Percentiles rank a stretch among this genome's conserved stretches.
phyloP scores from a whole-genome alignment of 2,113 vertebrate genomes.

The Chionodraco myersi region DNA sequence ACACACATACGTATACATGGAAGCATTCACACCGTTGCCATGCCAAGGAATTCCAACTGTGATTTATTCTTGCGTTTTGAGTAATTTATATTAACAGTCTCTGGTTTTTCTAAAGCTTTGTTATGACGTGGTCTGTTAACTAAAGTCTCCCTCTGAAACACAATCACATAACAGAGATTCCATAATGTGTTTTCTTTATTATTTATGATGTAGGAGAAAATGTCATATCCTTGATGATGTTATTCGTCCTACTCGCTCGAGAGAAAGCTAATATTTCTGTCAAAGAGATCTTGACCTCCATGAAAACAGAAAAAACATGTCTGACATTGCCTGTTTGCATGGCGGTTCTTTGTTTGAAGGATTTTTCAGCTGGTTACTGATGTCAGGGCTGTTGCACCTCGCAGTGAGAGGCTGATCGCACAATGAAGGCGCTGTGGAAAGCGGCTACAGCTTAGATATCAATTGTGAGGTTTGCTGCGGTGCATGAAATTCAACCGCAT shows the following conservation, averaged over 20 bases:
- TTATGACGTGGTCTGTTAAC: slow-evolving; percentile 9
- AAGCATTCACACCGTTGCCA: background rate
- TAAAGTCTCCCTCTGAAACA: slow-evolving; percentile 28
- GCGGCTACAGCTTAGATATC: slow-evolving; percentile 27
- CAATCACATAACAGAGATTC: slow-evolving; percentile 42
- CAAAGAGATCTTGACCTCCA: background rate
- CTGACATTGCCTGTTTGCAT: background rate
- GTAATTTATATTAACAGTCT: too few species aligned
- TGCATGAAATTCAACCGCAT: slow-evolving; percentile 34
- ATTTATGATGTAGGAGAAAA: slow-evolving; percentile 49
- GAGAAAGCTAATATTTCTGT: slow-evolving; percentile 6
- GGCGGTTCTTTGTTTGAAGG: slow-evolving; percentile 43
- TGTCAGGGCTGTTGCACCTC: slow-evolving; percentile 45
- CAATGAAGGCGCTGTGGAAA: slow-evolving; percentile 48
- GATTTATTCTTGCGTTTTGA: slow-evolving; percentile 23
- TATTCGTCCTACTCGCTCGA: background rate
- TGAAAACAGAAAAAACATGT: background rate
- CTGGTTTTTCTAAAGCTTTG: slow-evolving; percentile 28
- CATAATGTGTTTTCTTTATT: slow-evolving; percentile 22
- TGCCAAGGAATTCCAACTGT: slow-evolving; percentile 25
- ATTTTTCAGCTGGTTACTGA: slow-evolving; percentile 41
- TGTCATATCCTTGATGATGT: slow-evolving; percentile 15
- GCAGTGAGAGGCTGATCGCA: slow-evolving; percentile 45
- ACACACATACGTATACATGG: background rate
- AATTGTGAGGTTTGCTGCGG: slow-evolving; percentile 54